Evolutionary conservation across 1,140 invertebrate genomes (phyloP).

Genomic region (Caenorhabditis brenneri): DNA sequence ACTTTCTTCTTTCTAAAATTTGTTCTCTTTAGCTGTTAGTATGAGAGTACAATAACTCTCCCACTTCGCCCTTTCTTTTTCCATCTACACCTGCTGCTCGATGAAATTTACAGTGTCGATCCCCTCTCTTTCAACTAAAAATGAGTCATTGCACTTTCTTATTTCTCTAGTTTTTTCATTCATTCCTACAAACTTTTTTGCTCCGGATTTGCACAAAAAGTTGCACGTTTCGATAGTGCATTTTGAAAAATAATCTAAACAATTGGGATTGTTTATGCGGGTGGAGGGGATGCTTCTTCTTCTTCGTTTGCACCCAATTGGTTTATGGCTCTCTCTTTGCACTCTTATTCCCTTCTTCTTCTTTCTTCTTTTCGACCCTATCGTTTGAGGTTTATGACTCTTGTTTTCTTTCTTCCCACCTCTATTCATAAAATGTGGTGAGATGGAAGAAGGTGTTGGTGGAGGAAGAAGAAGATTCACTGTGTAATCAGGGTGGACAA

Average conservation of each 20-base stretch:
- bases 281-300: not conserved
- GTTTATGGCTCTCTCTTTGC: not conserved
- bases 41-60: too few relatives aligned
- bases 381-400: not conserved
- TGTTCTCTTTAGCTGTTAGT: too few relatives aligned
- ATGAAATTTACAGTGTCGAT: not conserved
- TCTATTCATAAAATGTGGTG: not conserved
- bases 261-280: slow-evolving; percentile 5
- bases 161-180: not conserved
- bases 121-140: not conserved
- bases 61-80: too few relatives aligned
- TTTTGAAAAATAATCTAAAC: not conserved
- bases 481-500: slow-evolving; percentile 5
- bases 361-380: not conserved
- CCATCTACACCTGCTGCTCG: not conserved
- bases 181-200: not conserved
- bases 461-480: too few relatives aligned
- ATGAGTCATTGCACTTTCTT: too few relatives aligned
- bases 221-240: not conserved
- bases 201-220: not conserved
- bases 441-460: too few relatives aligned
- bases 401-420: not conserved
- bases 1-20: too few relatives aligned
- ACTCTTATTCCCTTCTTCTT: not conserved
- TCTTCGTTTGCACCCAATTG: not conserved